Base-by-base conservation (phyloP, 2,797 vertebrate species). In the Chelon auratus region DNA sequence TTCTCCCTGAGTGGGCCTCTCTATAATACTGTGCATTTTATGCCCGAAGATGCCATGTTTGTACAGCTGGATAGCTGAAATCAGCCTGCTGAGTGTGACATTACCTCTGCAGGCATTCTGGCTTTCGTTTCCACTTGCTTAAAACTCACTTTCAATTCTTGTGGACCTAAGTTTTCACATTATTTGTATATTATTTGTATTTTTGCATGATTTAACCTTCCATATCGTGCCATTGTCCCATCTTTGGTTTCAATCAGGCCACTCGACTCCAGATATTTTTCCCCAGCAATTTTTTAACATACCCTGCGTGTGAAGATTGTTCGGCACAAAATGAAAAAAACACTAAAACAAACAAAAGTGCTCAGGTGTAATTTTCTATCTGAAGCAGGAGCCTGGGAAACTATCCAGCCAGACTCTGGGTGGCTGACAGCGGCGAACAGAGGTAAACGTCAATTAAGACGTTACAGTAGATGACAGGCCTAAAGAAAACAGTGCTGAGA, bases 391-490 rank as follows among this genome's bases (percentile, higher is more conserved):
- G 89, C 84, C 86, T 88, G 90, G 85, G 91, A 92, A 89, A 81
- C 72, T 65, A 9, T 77, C 48, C 2, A 68, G 66, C 52, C 67
- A 60, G 76, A 84, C 79, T 75, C 78, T 33, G 75, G 84, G 73
- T 62, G 85, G 77, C 86, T 89, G 87, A 89, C 89, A 86, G 84
- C 64, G 58, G 75, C 45, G 61, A 87, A 62, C 79, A 63, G 81
- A 85, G 89, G 89, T 92, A 92, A 92, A 91, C 86, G 90, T 82
- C 90, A 92, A 92, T 93, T 91, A 92, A 90, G 89, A 81, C 67
- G 78, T 91, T 90, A 82, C 83, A 80, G 86, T 84, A 79, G 89
- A 83, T 89, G 90, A 90, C 87, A 90, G 86, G 80, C 80, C 78
- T 30, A 84, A 86, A 82, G 85, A 87, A 88, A 91, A 92, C 87